Evolutionary conservation across 1,140 invertebrate species (phyloP).

Genomic region (Tetraneura akinire): DNA sequence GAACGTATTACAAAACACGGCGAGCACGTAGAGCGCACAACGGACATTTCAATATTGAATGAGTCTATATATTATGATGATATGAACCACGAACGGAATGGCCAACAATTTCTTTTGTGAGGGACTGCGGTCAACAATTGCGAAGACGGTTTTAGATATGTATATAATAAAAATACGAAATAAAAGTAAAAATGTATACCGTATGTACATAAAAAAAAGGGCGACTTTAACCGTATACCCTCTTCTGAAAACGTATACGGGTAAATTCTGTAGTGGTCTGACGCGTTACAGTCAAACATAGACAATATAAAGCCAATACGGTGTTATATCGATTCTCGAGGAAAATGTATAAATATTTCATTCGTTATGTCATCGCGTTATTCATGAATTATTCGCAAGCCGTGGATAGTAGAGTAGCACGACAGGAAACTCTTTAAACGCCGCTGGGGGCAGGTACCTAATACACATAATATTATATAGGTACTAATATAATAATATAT

Average conservation of each 20-base stretch:
- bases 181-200: slow-evolving; percentile 19
- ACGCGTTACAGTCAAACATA: neutral
- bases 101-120: slow-evolving; percentile 15
- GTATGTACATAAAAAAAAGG: neutral
- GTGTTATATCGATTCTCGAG: neutral
- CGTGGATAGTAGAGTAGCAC: too few species aligned
- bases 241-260: too few species aligned
- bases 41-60: slow-evolving; percentile 46
- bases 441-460: neutral
- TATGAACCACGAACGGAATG: neutral
- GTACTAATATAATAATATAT: slow-evolving; percentile 9
- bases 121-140: slow-evolving; percentile 38
- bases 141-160: neutral
- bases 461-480: too few species aligned
- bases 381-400: slow-evolving; percentile 33
- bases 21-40: slow-evolving; percentile 5
- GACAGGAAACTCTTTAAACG: slow-evolving; percentile 37
- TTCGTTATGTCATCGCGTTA: slow-evolving; percentile 44
- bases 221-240: too few species aligned
- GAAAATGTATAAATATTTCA: slow-evolving; percentile 34
- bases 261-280: neutral
- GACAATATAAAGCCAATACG: neutral
- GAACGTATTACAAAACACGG: neutral
- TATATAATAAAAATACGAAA: neutral
- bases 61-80: slow-evolving; percentile 8